These are phyloP conservation scores for Ibidorhyncha struthersii DNA, from an alignment of 2,113 vertebrate species.

Conservation along the genomic window DNA sequence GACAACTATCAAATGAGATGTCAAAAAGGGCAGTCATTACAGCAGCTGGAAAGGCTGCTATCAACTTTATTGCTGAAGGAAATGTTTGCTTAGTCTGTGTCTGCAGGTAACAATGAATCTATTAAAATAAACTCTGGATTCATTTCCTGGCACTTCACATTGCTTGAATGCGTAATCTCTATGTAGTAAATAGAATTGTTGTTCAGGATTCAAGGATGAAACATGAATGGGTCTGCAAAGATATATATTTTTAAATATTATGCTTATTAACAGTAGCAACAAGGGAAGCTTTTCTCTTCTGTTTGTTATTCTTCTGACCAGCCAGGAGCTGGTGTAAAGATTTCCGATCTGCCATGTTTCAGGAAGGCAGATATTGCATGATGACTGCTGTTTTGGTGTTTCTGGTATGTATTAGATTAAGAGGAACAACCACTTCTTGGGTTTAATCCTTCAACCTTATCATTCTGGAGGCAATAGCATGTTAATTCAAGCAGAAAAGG, in stretches of 20 bases:
- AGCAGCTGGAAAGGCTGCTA: slow-evolving; percentile 10
- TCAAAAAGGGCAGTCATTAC: neutral
- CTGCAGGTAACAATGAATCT: slow-evolving; percentile 33
- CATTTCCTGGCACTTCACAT: slow-evolving; percentile 9
- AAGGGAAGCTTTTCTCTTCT: neutral
- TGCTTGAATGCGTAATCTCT: neutral
- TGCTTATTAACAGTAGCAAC: neutral
- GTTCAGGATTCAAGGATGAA: neutral
- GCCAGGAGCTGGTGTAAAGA: neutral
- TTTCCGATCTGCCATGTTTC: neutral
- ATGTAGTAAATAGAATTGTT: neutral
- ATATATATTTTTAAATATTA: neutral
- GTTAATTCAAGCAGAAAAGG: neutral
- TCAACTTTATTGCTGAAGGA: slow-evolving; percentile 7
- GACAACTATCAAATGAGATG: neutral
- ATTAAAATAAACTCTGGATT: slow-evolving; percentile 25
- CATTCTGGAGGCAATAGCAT: neutral
- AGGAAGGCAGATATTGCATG: neutral
- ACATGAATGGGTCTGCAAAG: neutral
- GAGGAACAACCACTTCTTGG: neutral
- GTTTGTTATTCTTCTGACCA: neutral
- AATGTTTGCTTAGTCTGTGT: slow-evolving; percentile 24
- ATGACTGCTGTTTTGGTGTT: neutral
- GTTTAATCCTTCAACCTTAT: neutral
- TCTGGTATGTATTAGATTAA: neutral